Percentiles rank a stretch among this genome's conserved stretches.
phyloP scores from a whole-genome alignment of 2,797 vertebrate species.

The Gorsachius magnificus region DNA sequence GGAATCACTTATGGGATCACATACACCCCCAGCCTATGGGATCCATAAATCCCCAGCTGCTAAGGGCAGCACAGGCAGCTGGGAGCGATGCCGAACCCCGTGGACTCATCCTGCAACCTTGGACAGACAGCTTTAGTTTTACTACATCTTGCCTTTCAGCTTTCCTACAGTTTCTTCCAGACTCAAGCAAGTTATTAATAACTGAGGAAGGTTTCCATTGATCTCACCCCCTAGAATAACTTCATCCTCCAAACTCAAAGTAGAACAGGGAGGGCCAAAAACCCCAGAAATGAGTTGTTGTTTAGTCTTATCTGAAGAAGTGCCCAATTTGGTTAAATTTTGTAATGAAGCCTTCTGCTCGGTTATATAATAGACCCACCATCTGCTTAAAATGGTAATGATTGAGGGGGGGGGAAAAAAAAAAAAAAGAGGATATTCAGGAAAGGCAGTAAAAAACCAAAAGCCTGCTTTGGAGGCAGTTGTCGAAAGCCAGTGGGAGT shows the following conservation, averaged over 20 bases:
- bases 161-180: not conserved
- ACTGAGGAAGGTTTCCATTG: not conserved
- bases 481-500: rapidly evolving
- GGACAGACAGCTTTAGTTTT: too few relatives aligned
- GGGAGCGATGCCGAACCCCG: rapidly evolving
- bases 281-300: not conserved
- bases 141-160: too few relatives aligned
- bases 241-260: not conserved
- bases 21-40: too few relatives aligned
- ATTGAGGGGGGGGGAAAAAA: not conserved
- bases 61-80: not conserved
- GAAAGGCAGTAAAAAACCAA: not conserved
- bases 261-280: not conserved
- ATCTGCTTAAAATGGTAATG: not conserved
- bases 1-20: not conserved
- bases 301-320: not conserved
- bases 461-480: not conserved
- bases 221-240: not conserved
- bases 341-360: not conserved
- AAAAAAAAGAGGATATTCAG: not conserved
- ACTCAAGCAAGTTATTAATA: not conserved
- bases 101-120: not conserved
- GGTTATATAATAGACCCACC: not conserved
- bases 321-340: not conserved
- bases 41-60: not conserved